These are phyloP conservation scores for Crioceris asparagi DNA, from an alignment of 2,888 invertebrate genomes.

Conservation along the genomic window DNA sequence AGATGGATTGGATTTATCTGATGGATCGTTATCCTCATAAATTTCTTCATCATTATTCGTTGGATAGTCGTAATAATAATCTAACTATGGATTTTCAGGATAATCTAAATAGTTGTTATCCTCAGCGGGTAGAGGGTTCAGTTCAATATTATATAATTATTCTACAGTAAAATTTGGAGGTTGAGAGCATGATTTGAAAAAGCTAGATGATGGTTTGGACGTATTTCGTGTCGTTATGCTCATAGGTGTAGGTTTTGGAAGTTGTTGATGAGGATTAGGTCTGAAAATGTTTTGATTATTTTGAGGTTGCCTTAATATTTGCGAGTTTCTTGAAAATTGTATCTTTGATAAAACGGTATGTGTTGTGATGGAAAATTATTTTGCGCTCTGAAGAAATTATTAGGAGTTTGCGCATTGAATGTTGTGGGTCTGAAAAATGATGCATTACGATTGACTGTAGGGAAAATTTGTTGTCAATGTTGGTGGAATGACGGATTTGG, in stretches of 20 bases:
- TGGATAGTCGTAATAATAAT: not conserved
- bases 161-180: not conserved
- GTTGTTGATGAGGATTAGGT: not conserved
- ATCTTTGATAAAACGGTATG: not conserved
- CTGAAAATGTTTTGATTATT: not conserved
- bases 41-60: conserved; percentile 1
- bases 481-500: too few relatives aligned
- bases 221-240: conserved; percentile 5
- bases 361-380: conserved; percentile 1
- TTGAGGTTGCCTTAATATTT: conserved; percentile 3
- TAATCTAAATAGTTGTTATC: not conserved
- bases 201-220: not conserved
- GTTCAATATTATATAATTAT: not conserved
- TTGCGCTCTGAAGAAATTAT: not conserved
- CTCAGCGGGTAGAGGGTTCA: too few relatives aligned
- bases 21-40: not conserved
- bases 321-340: not conserved
- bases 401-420: not conserved
- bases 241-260: conserved; percentile 1
- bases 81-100: not conserved
- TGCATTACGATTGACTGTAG: not conserved
- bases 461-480: not conserved
- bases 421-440: not conserved
- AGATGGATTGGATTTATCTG: too few relatives aligned
- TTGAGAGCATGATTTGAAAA: not conserved